Evolutionary conservation across 2,113 vertebrate species (phyloP).

Genomic region (Poeciliopsis prolifica): DNA sequence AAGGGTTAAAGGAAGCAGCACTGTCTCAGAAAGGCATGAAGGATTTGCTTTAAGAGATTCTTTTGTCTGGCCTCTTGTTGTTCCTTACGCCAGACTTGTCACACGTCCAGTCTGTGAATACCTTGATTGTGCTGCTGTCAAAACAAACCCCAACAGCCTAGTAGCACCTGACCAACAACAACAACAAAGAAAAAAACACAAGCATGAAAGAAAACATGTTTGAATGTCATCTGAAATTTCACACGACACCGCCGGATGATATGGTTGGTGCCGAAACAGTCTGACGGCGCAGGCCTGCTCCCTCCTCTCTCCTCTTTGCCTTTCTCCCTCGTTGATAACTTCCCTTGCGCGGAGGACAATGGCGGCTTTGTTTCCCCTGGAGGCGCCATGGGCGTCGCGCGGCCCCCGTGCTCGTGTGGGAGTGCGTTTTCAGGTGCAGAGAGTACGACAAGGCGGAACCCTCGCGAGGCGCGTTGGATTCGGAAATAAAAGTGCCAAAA

Average conservation of each 20-base stretch:
- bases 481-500: conserved; percentile 71
- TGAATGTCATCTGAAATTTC: conserved; percentile 80
- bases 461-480: conserved; percentile 23
- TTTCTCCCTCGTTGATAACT: conserved; percentile 69
- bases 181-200: conserved; percentile 28
- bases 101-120: conserved; percentile 64
- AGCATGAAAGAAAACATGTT: conserved; percentile 40
- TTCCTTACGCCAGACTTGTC: conserved; percentile 61
- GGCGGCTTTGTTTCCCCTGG: conserved; percentile 66
- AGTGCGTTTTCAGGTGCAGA: conserved; percentile 58
- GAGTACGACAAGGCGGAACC: conserved; percentile 42
- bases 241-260: conserved; percentile 75
- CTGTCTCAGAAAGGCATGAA: conserved; percentile 65
- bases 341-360: conserved; percentile 75
- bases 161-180: conserved; percentile 24
- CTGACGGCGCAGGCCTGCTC: conserved; percentile 54
- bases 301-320: conserved; percentile 21
- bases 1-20: conserved; percentile 48
- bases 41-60: conserved; percentile 60
- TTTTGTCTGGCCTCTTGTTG: conserved; percentile 47
- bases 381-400: conserved; percentile 51
- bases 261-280: conserved; percentile 73
- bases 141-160: conserved; percentile 34
- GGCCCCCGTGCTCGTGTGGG: conserved; percentile 45
- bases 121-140: conserved; percentile 67